Percentiles rank a stretch among this genome's conserved stretches.
Evolutionary conservation across 2,888 invertebrate species (phyloP).

Genomic region (Sinopyrophorus schimmeli): DNA sequence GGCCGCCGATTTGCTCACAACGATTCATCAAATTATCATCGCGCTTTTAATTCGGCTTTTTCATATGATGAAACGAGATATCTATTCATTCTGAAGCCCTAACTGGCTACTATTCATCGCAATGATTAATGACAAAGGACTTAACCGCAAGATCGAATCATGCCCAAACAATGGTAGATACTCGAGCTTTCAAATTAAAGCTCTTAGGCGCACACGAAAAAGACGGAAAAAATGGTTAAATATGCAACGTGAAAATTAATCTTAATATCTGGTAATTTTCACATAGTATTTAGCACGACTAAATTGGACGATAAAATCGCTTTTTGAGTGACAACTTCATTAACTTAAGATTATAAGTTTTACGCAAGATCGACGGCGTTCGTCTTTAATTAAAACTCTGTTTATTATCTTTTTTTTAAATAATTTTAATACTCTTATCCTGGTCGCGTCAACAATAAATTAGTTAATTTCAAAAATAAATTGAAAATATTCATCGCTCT

Average conservation of each 20-base stretch:
- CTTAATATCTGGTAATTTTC: conserved; percentile 21
- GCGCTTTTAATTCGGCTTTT: conserved; percentile 14
- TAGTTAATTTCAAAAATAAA: conserved; percentile 8
- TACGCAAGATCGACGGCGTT: conserved; percentile 29
- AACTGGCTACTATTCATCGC: conserved; percentile 17
- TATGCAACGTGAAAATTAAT: too few relatives aligned
- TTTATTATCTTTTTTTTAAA: conserved; percentile 8
- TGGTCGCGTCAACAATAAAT: neutral
- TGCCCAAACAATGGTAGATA: too few relatives aligned
- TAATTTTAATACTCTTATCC: neutral
- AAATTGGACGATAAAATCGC: conserved; percentile 16
- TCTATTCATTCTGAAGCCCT: conserved; percentile 12
- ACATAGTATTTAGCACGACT: conserved; percentile 35
- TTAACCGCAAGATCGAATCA: conserved; percentile 13
- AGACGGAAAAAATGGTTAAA: too few relatives aligned
- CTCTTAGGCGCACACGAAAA: too few relatives aligned
- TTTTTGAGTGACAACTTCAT: conserved; percentile 51
- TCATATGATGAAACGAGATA: conserved; percentile 15
- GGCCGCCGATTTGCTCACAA: conserved; percentile 8
- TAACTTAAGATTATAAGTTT: conserved; percentile 41
- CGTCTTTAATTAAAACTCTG: conserved; percentile 39
- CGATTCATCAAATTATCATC: conserved; percentile 21
- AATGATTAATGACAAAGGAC: conserved; percentile 21
- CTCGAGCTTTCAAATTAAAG: conserved; percentile 1
- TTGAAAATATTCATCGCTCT: conserved; percentile 10